Percentiles rank a stretch among this genome's conserved stretches.
Evolutionary conservation across 1,140 invertebrate genomes (phyloP).

Genomic region (Calliphora vicina): DNA sequence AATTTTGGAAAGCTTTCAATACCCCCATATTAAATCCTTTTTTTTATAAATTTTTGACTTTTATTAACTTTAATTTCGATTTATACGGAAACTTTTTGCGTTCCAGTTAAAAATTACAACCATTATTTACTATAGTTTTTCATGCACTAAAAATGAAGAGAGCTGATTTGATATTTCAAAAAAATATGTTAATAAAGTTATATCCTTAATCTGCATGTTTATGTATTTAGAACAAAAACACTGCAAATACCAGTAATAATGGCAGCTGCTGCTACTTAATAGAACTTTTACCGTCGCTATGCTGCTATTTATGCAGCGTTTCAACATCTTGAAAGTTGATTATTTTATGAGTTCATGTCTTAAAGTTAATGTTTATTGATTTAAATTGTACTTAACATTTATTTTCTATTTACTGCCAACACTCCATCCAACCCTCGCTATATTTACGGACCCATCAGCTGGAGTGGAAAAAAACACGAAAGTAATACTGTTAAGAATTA

Average conservation of each 20-base stretch:
- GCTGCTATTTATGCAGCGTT: neutral
- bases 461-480: neutral
- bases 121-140: too few species aligned
- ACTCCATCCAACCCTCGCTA: neutral
- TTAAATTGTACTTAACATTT: slow-evolving; percentile 1
- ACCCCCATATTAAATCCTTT: too few species aligned
- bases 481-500: neutral
- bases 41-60: too few species aligned
- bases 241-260: neutral
- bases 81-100: too few species aligned
- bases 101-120: too few species aligned
- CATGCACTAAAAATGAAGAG: too few species aligned
- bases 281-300: neutral
- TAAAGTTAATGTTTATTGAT: slow-evolving; percentile 18
- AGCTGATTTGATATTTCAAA: too few species aligned
- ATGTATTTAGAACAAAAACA: neutral
- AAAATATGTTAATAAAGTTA: too few species aligned
- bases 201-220: too few species aligned
- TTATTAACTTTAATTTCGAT: too few species aligned
- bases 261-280: neutral
- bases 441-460: neutral
- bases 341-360: slow-evolving; percentile 17
- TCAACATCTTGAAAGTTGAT: slow-evolving; percentile 12
- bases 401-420: neutral
- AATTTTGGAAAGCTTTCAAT: too few species aligned